Base-by-base conservation (phyloP, 2,888 invertebrate genomes). In the Papilio gigon region DNA sequence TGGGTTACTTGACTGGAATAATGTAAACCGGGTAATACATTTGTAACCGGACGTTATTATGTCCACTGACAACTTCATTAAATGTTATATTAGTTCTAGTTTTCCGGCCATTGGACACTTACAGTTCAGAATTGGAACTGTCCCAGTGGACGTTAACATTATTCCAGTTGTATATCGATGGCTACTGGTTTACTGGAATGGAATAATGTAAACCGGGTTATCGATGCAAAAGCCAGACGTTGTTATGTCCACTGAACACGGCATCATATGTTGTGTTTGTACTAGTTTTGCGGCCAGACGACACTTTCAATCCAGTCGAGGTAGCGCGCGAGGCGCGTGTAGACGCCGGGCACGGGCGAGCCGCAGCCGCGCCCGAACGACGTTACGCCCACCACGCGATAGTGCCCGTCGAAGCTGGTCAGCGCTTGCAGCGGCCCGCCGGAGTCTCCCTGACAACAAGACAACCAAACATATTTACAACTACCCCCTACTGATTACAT, bases 341-440 rank as follows among this genome's bases (percentile, higher is more conserved):
- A 92, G 12, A 92, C 89, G 33, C 88, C 92, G 35, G 92, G 92
- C 37, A 84, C 79, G 37, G 82, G 72, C 1, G 86, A 84, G 30
- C 88, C 92, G 79, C 92, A 92, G 70, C 89, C 89, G 67, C 85
- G 86, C 0, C 92, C 92, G 80, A 90, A 92, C 2, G 92, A 92
- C 74, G 92, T 92, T 71, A 92, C 80, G 17, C 92, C 92, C 9
- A 92, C 80, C 20, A 92, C 71, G 2, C 84, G 79, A 77, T 84
- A 88, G 71, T 78, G 73, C 1, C 78, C 75, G 37, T 86, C 88
- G 1, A 77, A 73, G 5, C 61, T 40, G 9, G 75, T 75, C 60
- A 76, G 61, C 9, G 73, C 76, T 71, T 89, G 88, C 8, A 92
- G 77, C 0, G 92, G 92, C 0, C 92, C 92, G 33, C 92, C 92